Base-by-base conservation (phyloP, 2,888 invertebrate genomes). In the Rotaria magnacalcarata region DNA sequence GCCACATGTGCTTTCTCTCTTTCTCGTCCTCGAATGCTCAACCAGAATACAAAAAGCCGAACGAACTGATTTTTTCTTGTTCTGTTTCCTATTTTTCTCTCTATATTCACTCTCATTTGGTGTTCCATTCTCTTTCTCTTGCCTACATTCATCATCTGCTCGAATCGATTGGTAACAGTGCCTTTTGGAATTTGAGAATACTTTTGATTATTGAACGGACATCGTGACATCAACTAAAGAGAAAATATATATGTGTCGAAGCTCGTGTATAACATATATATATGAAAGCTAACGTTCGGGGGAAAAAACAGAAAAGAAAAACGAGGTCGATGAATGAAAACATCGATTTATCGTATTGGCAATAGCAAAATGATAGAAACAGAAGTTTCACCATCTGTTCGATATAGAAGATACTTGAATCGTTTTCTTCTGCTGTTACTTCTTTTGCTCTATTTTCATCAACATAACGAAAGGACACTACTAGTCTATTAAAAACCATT, bases 51-150 rank as follows among this genome's bases (percentile, higher is more conserved):
- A 50, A 34, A 41, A 67, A 34, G 34, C 34, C 67, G 27, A 67
- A 34, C 34, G 67, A 67, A 67, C 67, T 67, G 67, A 67, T 67
- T 67, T 67, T 60, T 67, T 67, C 67, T 67, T 67, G 67, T 67
- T 67, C 67, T 67, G 34, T 67, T 19, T 34, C 67, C 14, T 67
- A 67, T 67, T 67, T 67, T 67, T 67, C 34, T 67, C 27, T 67
- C 34, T 67, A 67, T 34, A 67, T 34, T 67, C 67, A 67, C 34
- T 67, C 34, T 34, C 16, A 16, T 34, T 67, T 34, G 34, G 19
- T 67, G 67, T 67, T 67, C 67, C 67, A 3, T 41, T 67, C 7
- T 19, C 14, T 34, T 67, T 54, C 21, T 67, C 16, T 41, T 67
- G 6, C 34, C 6, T 34, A 67, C 67, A 67, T 34, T 67, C 67